Base-by-base conservation (phyloP, 2,888 invertebrate genomes). In the Dryobotodes eremita region DNA sequence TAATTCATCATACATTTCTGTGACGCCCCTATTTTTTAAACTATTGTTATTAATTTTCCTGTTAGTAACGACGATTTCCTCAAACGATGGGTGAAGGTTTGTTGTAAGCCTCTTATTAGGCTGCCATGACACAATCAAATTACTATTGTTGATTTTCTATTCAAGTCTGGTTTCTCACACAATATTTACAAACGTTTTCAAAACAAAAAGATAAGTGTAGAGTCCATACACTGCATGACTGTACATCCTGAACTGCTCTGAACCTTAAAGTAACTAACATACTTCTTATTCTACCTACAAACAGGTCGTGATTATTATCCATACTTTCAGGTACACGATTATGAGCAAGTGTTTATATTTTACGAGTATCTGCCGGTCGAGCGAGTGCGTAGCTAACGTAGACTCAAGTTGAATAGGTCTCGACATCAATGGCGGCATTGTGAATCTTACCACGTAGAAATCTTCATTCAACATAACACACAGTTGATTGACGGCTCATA, bases 401-500 rank as follows among this genome's bases (percentile, higher is more conserved):
- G 81, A 65, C 80, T 80, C 80, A 85, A 83, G 79, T 82, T 89
- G 84, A 86, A 88, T 90, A 89, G 86, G 79, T 88, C 81, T 86
- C 83, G 82, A 87, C 84, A 84, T 92, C 90, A 91, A 91, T 90
- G 90, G 86, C 84, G 69, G 89, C 84, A 91, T 93, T 94, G 92
- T 92, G 83, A 86, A 82, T 80, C 85, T 89, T 89, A 87, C 86
- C 88, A 86, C 88, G 89, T 78, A 86, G 89, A 90, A 87, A 88
- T 88, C 88, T 93, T 90, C 92, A 92, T 93, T 94, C 91, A 93
- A 88, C 83, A 78, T 88, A 91, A 89, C 90, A 91, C 92, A 93
- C 92, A 93, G 91, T 93, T 95, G 95, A 96, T 94, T 95, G 96
- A 96, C 94, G 94, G 95, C 90, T 94, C 93, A 93, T 89, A 94